These are phyloP conservation scores for Eupithecia abbreviata DNA, from an alignment of 2,888 invertebrate species.

Conservation along the genomic window DNA sequence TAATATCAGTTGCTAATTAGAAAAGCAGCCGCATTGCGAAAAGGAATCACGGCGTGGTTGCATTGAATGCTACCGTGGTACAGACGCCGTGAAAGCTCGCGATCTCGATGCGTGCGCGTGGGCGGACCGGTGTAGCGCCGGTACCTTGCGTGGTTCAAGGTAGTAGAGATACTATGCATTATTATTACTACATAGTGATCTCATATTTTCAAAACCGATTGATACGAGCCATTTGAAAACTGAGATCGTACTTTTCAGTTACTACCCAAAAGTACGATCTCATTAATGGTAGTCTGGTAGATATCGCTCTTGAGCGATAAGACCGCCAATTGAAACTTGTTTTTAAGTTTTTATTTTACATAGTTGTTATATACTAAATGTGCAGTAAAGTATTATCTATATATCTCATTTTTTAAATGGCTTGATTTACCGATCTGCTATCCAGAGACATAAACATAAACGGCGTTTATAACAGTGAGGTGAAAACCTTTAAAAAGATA, in stretches of 20 bases:
- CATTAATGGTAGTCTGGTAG: too few species aligned
- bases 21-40: constrained; percentile 35
- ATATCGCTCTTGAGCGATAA: too few species aligned
- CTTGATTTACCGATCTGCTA: too few species aligned
- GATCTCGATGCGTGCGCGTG: constrained; percentile 76
- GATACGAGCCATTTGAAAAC: too few species aligned
- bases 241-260: too few species aligned
- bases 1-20: constrained; percentile 24
- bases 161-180: constrained; percentile 19
- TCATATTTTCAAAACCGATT: background rate
- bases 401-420: too few species aligned
- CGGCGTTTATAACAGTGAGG: background rate
- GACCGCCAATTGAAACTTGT: too few species aligned
- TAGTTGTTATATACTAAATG: too few species aligned
- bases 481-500: background rate
- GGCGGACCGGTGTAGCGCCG: constrained; percentile 73
- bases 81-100: constrained; percentile 75
- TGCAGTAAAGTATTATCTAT: too few species aligned
- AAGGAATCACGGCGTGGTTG: constrained; percentile 22
- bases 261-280: too few species aligned
- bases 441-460: background rate
- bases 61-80: constrained; percentile 48
- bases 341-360: too few species aligned
- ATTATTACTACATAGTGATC: constrained; percentile 4
- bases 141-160: constrained; percentile 25